Evolutionary conservation across 2,797 vertebrate species (phyloP).

Genomic region (Ammospiza maritima): DNA sequence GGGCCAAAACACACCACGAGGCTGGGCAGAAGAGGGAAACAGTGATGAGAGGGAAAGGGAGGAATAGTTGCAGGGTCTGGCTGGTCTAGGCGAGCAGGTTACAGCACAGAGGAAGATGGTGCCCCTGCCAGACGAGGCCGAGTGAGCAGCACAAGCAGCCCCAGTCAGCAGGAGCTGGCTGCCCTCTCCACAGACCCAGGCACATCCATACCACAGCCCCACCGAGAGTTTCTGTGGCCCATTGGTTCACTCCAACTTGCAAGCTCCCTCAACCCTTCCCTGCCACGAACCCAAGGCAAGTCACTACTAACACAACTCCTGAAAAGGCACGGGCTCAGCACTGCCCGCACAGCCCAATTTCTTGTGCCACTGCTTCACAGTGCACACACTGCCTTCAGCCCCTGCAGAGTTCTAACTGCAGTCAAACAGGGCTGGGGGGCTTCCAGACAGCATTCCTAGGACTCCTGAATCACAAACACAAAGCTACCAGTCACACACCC

Average conservation of each 20-base stretch:
- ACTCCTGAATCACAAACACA: accelerated
- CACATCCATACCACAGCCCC: accelerated
- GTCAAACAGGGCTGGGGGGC: accelerated
- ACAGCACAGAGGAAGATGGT: neutral
- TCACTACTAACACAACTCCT: neutral
- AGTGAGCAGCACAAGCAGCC: neutral
- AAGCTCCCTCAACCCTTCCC: neutral
- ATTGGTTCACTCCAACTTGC: neutral
- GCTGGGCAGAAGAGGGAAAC: neutral
- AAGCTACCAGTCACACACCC: accelerated
- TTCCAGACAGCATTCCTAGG: neutral
- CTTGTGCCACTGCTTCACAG: neutral
- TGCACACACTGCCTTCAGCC: accelerated
- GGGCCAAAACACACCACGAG: accelerated
- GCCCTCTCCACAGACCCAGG: accelerated
- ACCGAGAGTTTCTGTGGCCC: accelerated
- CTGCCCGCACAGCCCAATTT: neutral
- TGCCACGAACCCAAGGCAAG: neutral
- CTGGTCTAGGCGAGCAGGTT: neutral
- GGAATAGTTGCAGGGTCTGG: neutral
- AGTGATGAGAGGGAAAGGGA: neutral
- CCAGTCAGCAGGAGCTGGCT: neutral
- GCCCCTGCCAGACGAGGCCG: neutral
- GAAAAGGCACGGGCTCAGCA: accelerated
- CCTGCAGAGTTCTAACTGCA: neutral